A percentile compares a stretch with the other conserved stretches of the same genome.
Conservation (phyloP, 2,888 invertebrate species). For the Nycteola revayana region DNA sequence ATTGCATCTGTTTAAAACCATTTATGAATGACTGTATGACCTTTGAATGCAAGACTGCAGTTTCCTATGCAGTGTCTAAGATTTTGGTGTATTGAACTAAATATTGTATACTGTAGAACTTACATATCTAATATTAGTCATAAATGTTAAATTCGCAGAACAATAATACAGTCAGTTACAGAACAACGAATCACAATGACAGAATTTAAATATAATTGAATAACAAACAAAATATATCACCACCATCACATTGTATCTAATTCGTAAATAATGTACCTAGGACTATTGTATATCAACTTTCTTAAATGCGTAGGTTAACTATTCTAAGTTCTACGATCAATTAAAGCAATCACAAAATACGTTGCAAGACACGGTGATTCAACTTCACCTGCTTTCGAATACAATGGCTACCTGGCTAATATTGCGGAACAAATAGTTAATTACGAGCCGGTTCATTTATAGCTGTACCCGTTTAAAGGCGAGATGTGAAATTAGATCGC, state of each 20-base stretch:
- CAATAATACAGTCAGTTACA: too few relatives aligned
- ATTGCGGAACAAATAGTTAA: slow-evolving; percentile 60
- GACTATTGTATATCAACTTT: slow-evolving; percentile 40
- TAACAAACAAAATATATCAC: too few relatives aligned
- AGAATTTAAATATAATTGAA: too few relatives aligned
- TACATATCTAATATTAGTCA: not conserved
- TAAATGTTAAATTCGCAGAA: too few relatives aligned
- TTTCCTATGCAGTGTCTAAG: slow-evolving; percentile 46
- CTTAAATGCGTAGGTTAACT: slow-evolving; percentile 43
- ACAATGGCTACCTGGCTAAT: slow-evolving; percentile 48
- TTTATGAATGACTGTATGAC: slow-evolving; percentile 39
- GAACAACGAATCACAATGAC: too few relatives aligned
- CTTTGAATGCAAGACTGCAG: slow-evolving; percentile 37
- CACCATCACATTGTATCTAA: slow-evolving; percentile 10
- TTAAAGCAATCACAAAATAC: slow-evolving; percentile 29
- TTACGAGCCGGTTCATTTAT: slow-evolving; percentile 63
- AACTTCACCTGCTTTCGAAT: slow-evolving; percentile 46
- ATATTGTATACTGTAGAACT: slow-evolving; percentile 7
- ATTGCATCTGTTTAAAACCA: slow-evolving; percentile 38
- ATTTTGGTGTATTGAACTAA: slow-evolving; percentile 8
- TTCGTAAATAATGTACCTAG: slow-evolving; percentile 19
- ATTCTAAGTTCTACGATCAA: slow-evolving; percentile 31
- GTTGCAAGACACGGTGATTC: slow-evolving; percentile 47
- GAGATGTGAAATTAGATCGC: slow-evolving; percentile 70
- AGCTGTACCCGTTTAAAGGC: slow-evolving; percentile 53